Evolutionary conservation across 2,888 invertebrate genomes (phyloP).

Genomic region (Sminthurinus aureus): DNA sequence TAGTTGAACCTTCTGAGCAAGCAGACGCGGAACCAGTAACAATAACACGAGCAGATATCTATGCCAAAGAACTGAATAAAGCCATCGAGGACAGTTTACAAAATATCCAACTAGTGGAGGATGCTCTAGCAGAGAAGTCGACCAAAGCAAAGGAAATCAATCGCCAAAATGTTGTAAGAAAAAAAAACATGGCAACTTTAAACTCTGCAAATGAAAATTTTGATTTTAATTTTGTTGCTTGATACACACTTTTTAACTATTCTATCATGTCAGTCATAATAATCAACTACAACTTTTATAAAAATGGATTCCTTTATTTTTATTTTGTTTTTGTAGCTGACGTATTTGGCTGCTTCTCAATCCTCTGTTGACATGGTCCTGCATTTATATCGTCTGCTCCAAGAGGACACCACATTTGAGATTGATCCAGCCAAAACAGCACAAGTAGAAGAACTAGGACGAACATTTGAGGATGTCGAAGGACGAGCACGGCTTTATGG

Average conservation of each 20-base stretch:
- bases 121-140: background rate
- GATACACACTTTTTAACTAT: background rate
- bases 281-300: no score
- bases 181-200: slow-evolving; percentile 5
- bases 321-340: slow-evolving; percentile 61
- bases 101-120: slow-evolving; percentile 70
- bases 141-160: background rate
- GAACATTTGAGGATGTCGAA: slow-evolving; percentile 74
- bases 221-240: slow-evolving; percentile 3
- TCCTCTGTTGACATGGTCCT: slow-evolving; percentile 82
- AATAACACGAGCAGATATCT: slow-evolving; percentile 82
- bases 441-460: slow-evolving; percentile 61
- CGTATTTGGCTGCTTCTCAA: slow-evolving; percentile 78
- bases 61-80: slow-evolving; percentile 76
- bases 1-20: slow-evolving; percentile 37
- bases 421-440: slow-evolving; percentile 39
- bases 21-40: slow-evolving; percentile 42
- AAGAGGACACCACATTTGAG: slow-evolving; percentile 71
- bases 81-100: slow-evolving; percentile 77
- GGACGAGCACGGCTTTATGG: slow-evolving; percentile 77
- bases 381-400: slow-evolving; percentile 77
- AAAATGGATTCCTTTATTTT: no score
- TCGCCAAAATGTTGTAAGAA: slow-evolving; percentile 31
- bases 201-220: background rate
- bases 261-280: background rate